These are phyloP conservation scores for Cliona cf. orientalis DNA, from an alignment of 37 sponge, comb jelly and placozoan genomes.

Conservation along the genomic window DNA sequence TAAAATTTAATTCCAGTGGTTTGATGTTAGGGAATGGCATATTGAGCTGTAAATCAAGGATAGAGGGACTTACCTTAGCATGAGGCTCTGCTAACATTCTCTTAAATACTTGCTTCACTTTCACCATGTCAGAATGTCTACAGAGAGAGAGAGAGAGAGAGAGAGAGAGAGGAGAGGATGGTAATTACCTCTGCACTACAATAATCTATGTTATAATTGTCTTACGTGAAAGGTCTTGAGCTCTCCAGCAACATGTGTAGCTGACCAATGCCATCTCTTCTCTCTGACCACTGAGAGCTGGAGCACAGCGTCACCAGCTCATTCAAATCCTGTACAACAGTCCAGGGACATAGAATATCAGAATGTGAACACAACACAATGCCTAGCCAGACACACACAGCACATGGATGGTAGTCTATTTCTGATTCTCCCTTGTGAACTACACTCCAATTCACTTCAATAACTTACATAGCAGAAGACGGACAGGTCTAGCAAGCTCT, in stretches of 20 bases:
- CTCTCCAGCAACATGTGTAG: conserved; percentile 77
- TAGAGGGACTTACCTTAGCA: conserved; percentile 42
- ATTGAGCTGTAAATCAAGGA: not conserved
- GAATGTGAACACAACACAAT: too few relatives aligned
- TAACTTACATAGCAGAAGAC: conserved; percentile 6
- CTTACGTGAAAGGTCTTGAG: conserved; percentile 61
- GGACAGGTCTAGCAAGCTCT: conserved; percentile 15
- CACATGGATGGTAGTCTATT: too few relatives aligned
- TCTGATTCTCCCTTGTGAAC: not conserved
- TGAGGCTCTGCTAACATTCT: conserved; percentile 79
- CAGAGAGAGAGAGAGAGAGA: not conserved
- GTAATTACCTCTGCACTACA: not conserved
- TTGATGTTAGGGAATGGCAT: not conserved
- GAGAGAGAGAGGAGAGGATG: not conserved
- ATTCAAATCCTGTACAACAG: conserved; percentile 53
- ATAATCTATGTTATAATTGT: not conserved
- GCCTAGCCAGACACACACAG: too few relatives aligned
- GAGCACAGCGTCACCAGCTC: conserved; percentile 70
- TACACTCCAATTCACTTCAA: not conserved
- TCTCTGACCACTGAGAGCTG: conserved; percentile 68
- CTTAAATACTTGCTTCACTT: conserved; percentile 68
- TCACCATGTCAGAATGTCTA: conserved; percentile 64
- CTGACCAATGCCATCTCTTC: conserved; percentile 79
- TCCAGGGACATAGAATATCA: not conserved
- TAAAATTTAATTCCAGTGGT: not conserved